Evolutionary conservation across 2,797 vertebrate species (phyloP).

Genomic region (Xyrichtys novacula): DNA sequence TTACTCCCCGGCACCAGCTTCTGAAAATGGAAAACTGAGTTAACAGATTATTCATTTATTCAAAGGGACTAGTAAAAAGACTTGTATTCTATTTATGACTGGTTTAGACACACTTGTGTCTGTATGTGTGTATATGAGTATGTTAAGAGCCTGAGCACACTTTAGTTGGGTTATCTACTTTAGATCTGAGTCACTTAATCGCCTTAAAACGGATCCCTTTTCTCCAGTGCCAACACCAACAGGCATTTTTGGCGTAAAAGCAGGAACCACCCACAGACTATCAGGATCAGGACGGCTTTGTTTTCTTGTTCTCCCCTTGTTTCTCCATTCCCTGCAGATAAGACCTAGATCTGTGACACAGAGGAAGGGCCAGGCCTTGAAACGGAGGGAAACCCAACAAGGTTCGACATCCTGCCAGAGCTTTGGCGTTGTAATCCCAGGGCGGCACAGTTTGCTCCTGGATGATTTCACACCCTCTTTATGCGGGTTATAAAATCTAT

Average conservation of each 20-base stretch:
- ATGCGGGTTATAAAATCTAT: constrained; percentile 19
- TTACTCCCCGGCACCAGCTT: constrained; percentile 35
- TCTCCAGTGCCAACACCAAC: constrained; percentile 60
- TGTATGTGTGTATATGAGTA: neutral
- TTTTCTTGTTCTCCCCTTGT: constrained; percentile 52
- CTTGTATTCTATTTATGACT: constrained; percentile 1
- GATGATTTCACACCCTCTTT: constrained; percentile 32
- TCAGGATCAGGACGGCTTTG: constrained; percentile 50
- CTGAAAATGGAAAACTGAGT: constrained; percentile 40
- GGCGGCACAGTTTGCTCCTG: constrained; percentile 22
- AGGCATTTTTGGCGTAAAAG: constrained; percentile 31
- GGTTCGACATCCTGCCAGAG: constrained; percentile 55
- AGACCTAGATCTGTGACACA: constrained; percentile 40
- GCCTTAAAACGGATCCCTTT: constrained; percentile 15
- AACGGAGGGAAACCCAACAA: constrained; percentile 53
- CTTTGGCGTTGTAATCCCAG: constrained; percentile 18
- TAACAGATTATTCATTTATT: constrained; percentile 42
- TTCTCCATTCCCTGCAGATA: constrained; percentile 58
- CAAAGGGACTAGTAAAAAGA: constrained; percentile 22
- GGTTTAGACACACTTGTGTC: constrained; percentile 1
- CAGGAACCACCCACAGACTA: constrained; percentile 56
- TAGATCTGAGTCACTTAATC: neutral
- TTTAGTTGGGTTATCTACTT: constrained; percentile 11
- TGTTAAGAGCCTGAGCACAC: neutral
- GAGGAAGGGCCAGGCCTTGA: constrained; percentile 69